Evolutionary conservation across 2,888 invertebrate genomes (phyloP).

Genomic region (Carabus problematicus): DNA sequence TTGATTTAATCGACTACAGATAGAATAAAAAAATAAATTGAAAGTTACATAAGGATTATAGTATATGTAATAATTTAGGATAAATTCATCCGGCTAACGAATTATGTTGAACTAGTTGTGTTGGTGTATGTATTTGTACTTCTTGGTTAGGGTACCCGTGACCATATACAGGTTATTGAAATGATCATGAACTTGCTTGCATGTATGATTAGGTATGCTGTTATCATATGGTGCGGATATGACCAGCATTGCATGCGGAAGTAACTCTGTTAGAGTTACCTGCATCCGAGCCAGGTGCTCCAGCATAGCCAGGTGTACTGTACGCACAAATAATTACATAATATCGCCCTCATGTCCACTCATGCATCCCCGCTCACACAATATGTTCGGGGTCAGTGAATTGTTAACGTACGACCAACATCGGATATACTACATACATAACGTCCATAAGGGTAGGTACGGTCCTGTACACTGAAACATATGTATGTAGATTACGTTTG

Average conservation of each 20-base stretch:
- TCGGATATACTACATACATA: neutral
- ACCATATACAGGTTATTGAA: too few relatives aligned
- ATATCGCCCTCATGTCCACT: conserved; percentile 38
- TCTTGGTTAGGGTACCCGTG: too few relatives aligned
- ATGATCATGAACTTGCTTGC: too few relatives aligned
- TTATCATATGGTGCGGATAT: neutral
- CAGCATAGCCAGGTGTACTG: conserved; percentile 22
- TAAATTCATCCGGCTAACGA: too few relatives aligned
- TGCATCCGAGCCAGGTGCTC: conserved; percentile 34
- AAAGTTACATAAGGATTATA: too few relatives aligned
- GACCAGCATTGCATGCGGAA: conserved; percentile 31
- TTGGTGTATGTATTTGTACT: too few relatives aligned
- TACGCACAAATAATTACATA: conserved; percentile 25
- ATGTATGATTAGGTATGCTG: too few relatives aligned
- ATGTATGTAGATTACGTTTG: too few relatives aligned
- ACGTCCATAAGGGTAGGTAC: neutral
- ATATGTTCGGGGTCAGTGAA: neutral
- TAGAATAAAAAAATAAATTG: too few relatives aligned
- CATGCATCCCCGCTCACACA: conserved; percentile 14
- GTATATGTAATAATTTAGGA: too few relatives aligned
- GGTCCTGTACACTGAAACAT: neutral
- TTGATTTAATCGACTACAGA: too few relatives aligned
- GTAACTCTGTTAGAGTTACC: conserved; percentile 15
- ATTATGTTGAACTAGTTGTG: too few relatives aligned
- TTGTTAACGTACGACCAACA: neutral